phyloP scores from a whole-genome alignment of 2,888 invertebrate genomes.

The Metopia argyrocephala region DNA sequence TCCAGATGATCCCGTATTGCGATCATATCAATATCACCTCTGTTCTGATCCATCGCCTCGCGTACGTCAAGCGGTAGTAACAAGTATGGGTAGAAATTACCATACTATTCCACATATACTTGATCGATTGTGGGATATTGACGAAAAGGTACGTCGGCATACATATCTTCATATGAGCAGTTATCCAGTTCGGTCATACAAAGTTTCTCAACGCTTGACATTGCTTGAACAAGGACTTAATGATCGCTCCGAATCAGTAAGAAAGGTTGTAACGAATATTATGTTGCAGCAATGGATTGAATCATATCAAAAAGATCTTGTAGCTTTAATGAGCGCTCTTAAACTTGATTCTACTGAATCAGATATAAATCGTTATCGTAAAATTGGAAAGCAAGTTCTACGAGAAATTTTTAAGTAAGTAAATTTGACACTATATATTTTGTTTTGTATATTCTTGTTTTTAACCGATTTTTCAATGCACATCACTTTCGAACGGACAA shows the following conservation, averaged over 20 bases:
- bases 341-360: constrained; percentile 84
- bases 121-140: constrained; percentile 86
- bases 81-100: constrained; percentile 86
- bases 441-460: background rate
- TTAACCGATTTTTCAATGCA: too few species aligned
- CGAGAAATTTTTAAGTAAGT: constrained; percentile 81
- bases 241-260: constrained; percentile 81
- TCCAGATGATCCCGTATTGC: constrained; percentile 86
- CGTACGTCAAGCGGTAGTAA: constrained; percentile 85
- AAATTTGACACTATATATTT: background rate
- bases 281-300: constrained; percentile 88
- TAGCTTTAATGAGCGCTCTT: constrained; percentile 86
- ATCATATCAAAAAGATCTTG: constrained; percentile 84
- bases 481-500: too few species aligned
- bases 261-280: constrained; percentile 78
- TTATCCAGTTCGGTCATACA: constrained; percentile 79
- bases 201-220: constrained; percentile 83
- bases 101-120: constrained; percentile 85
- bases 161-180: constrained; percentile 79
- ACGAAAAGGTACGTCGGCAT: constrained; percentile 84
- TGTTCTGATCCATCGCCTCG: constrained; percentile 87
- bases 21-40: constrained; percentile 85
- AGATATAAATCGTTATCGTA: constrained; percentile 82
- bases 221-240: constrained; percentile 83
- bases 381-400: constrained; percentile 80